Evolutionary conservation across 1,140 invertebrate genomes (phyloP).

Genomic region (Dendrolimus kikuchii): DNA sequence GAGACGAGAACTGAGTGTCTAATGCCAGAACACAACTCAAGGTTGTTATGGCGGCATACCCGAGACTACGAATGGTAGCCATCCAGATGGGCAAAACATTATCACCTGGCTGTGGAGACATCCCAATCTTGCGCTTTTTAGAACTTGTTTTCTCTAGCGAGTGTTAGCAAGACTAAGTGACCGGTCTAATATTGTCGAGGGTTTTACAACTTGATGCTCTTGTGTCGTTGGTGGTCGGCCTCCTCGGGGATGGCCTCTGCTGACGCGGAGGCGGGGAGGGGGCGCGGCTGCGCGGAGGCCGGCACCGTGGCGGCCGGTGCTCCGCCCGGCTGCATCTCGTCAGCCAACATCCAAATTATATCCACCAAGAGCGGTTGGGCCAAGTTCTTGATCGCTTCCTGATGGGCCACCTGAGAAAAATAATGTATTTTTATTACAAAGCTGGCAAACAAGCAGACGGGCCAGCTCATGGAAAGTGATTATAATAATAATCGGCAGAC

Average conservation of each 20-base stretch:
- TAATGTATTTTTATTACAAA: background rate
- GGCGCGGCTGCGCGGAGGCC: conserved; percentile 32
- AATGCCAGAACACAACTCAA: no score
- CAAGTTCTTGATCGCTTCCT: conserved; percentile 50
- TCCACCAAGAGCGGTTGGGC: conserved; percentile 53
- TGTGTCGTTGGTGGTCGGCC: conserved; percentile 23
- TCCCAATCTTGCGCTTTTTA: no score
- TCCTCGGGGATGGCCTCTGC: conserved; percentile 50
- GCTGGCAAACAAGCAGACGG: no score
- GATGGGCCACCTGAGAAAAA: conserved; percentile 42
- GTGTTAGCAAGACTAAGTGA: background rate
- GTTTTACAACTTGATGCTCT: conserved; percentile 20
- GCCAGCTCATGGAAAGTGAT: no score
- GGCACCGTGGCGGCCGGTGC: conserved; percentile 24
- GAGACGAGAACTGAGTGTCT: no score
- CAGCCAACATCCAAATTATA: conserved; percentile 47
- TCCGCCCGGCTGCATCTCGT: conserved; percentile 23
- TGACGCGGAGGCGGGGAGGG: conserved; percentile 45
- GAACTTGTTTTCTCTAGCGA: no score
- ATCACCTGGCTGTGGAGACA: no score
- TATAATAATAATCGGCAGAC: no score
- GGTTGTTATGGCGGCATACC: no score
- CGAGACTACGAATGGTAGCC: no score
- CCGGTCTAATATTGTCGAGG: background rate
- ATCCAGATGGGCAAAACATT: no score